These are phyloP conservation scores for Lasioglossum figueresi DNA, from an alignment of 2,888 invertebrate genomes.

Conservation along the genomic window DNA sequence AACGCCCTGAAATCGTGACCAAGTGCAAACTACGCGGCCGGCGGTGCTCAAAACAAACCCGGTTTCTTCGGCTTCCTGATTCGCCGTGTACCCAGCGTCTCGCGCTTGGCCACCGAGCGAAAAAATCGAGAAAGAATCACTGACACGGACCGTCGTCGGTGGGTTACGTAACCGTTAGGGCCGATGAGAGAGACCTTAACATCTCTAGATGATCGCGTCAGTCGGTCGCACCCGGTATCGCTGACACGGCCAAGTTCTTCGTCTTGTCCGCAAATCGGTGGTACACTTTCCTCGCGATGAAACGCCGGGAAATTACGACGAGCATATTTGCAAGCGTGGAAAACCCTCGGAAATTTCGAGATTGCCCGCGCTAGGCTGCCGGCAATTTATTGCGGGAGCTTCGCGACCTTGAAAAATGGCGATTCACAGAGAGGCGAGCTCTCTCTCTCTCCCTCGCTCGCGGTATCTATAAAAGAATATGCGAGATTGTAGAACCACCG, in stretches of 20 bases:
- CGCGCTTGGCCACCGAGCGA: background rate
- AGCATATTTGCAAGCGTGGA: background rate
- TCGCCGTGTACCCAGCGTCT: background rate
- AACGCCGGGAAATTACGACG: background rate
- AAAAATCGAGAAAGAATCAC: background rate
- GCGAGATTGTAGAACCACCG: background rate
- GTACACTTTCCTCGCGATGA: background rate
- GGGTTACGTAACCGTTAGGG: background rate
- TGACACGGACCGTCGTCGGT: background rate
- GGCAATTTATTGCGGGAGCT: background rate
- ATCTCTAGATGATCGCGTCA: background rate
- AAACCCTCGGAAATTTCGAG: constrained; percentile 4
- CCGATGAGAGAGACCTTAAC: constrained; percentile 1
- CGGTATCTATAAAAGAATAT: background rate
- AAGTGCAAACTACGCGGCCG: constrained; percentile 72
- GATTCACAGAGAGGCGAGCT: background rate
- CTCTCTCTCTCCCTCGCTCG: background rate
- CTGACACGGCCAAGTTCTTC: background rate
- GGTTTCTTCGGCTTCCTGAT: background rate
- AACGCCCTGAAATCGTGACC: constrained; percentile 80
- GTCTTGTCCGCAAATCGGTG: background rate
- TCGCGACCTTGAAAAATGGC: background rate
- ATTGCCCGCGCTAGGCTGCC: background rate
- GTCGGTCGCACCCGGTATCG: constrained; percentile 1
- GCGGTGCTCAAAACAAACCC: constrained; percentile 37